Conservation (phyloP, 2,888 invertebrate genomes). For the Andrena chrysosceles region DNA sequence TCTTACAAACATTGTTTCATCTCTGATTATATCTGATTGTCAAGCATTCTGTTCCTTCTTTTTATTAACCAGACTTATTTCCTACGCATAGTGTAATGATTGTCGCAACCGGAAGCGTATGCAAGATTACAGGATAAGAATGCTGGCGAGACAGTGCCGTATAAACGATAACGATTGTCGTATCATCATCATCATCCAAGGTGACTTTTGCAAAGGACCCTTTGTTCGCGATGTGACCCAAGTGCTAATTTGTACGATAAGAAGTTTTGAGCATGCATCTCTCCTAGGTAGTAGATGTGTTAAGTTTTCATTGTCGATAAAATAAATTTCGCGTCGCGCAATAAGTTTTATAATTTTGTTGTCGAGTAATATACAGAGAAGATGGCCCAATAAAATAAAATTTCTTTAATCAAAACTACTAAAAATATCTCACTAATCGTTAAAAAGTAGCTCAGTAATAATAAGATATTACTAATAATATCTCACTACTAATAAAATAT, state of each 20-base stretch:
- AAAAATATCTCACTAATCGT: too few relatives aligned
- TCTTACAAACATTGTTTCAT: background rate
- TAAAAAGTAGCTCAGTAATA: too few relatives aligned
- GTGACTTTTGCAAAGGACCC: slow-evolving; percentile 28
- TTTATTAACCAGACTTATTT: slow-evolving; percentile 43
- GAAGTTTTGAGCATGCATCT: background rate
- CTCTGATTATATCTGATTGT: slow-evolving; percentile 7
- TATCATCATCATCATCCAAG: slow-evolving; percentile 38
- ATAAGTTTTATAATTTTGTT: too few relatives aligned
- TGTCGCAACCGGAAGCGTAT: slow-evolving; percentile 64
- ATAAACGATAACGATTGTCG: slow-evolving; percentile 52
- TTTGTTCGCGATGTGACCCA: slow-evolving; percentile 3
- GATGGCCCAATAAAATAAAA: too few relatives aligned
- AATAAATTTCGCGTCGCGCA: too few relatives aligned
- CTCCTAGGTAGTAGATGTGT: too few relatives aligned
- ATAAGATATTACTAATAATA: too few relatives aligned
- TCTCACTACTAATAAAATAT: too few relatives aligned
- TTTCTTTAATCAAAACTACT: too few relatives aligned
- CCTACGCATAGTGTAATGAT: slow-evolving; percentile 33
- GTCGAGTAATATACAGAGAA: too few relatives aligned
- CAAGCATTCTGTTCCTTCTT: slow-evolving; percentile 1
- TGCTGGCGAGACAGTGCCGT: slow-evolving; percentile 18
- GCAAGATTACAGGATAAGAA: slow-evolving; percentile 61
- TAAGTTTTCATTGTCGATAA: too few relatives aligned
- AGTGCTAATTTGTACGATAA: background rate